phyloP scores from a whole-genome alignment of 2,888 invertebrate species.

The Sinhomidia bicolor region DNA sequence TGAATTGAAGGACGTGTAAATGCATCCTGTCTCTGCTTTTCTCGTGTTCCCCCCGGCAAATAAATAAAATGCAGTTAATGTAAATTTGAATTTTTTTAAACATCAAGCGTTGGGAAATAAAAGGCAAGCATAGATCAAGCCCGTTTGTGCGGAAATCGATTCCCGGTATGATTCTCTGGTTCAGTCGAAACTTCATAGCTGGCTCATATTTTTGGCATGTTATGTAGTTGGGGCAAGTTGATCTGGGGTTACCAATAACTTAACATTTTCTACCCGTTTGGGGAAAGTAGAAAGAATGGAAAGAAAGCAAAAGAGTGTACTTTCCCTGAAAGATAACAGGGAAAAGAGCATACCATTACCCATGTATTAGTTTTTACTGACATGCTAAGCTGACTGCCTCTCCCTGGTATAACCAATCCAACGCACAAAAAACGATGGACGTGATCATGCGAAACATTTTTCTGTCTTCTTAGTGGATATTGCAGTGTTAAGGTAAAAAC shows the following conservation, averaged over 20 bases:
- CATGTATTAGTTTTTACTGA: not conserved
- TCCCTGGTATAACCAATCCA: not conserved
- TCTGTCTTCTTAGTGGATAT: conserved; percentile 16
- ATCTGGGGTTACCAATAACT: too few relatives aligned
- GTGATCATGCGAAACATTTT: conserved; percentile 57
- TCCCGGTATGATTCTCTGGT: too few relatives aligned
- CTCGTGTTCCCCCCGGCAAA: too few relatives aligned
- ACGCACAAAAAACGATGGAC: conserved; percentile 23
- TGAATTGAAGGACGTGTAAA: not conserved
- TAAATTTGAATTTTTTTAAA: too few relatives aligned
- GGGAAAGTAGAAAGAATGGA: not conserved
- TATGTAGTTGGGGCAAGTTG: too few relatives aligned
- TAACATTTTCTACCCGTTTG: not conserved
- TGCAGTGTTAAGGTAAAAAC: not conserved
- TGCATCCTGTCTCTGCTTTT: not conserved
- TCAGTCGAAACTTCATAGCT: too few relatives aligned
- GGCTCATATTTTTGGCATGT: too few relatives aligned
- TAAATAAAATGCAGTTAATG: too few relatives aligned
- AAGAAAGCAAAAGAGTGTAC: not conserved
- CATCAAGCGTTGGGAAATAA: too few relatives aligned
- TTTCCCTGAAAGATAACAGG: not conserved
- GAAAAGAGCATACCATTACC: not conserved
- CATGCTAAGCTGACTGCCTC: not conserved
- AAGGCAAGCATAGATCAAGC: too few relatives aligned
- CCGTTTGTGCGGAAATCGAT: too few relatives aligned